A percentile compares a stretch with the other conserved stretches of the same genome.
Conservation (phyloP, 2,113 vertebrate genomes). For the Sardina pilchardus region DNA sequence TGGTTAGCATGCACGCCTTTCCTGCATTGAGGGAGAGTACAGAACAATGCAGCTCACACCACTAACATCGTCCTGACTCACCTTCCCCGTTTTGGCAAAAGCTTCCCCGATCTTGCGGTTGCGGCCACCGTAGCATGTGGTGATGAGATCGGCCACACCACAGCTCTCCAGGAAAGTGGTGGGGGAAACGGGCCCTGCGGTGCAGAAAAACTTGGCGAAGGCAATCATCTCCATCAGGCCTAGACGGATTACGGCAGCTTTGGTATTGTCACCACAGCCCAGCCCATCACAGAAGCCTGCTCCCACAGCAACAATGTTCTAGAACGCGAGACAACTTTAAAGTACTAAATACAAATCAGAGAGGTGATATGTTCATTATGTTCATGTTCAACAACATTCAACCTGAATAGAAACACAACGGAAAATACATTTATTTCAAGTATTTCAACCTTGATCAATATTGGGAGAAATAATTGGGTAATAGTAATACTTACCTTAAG, state of each 20-base stretch:
- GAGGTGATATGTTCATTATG: neutral
- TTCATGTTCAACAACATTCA: neutral
- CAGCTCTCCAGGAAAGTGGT: constrained; percentile 97
- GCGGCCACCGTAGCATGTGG: constrained; percentile 92
- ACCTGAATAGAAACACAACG: neutral
- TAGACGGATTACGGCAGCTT: constrained; percentile 93
- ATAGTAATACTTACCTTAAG: constrained; percentile 81
- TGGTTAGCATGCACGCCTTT: neutral
- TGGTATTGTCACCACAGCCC: constrained; percentile 93
- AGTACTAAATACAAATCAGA: neutral
- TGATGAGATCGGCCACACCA: constrained; percentile 92
- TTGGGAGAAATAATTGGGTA: neutral
- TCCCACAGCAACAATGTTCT: constrained; percentile 93
- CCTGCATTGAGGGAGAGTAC: neutral
- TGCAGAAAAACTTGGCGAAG: constrained; percentile 89
- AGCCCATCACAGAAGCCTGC: constrained; percentile 97
- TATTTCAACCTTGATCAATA: neutral
- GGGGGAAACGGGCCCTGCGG: constrained; percentile 72
- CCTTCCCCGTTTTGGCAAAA: constrained; percentile 89
- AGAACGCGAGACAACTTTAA: constrained; percentile 15
- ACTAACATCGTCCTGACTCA: constrained; percentile 68
- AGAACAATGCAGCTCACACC: neutral
- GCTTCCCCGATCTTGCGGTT: constrained; percentile 93
- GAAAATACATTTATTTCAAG: neutral
- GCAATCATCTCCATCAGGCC: constrained; percentile 97